phyloP scores from a whole-genome alignment of 2,888 invertebrate genomes.

The Scrobipalpa atriplicella region DNA sequence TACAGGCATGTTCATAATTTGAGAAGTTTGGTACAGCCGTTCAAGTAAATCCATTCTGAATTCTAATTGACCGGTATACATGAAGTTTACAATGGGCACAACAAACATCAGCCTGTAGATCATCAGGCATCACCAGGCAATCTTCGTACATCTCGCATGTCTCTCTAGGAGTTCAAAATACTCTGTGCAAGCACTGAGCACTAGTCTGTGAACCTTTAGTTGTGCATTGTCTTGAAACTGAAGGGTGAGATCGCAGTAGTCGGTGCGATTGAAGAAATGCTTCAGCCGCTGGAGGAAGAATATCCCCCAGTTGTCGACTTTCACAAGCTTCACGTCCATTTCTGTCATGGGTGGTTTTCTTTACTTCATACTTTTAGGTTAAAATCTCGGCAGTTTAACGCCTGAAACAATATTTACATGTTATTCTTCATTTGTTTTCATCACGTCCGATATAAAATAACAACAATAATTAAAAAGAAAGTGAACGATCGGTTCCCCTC shows the following conservation, averaged over 20 bases:
- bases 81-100: slow-evolving; percentile 89
- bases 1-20: slow-evolving; percentile 93
- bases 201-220: slow-evolving; percentile 90
- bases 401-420: slow-evolving; percentile 50
- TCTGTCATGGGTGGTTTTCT: slow-evolving; percentile 70
- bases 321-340: slow-evolving; percentile 85
- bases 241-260: slow-evolving; percentile 91
- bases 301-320: slow-evolving; percentile 96
- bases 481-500: slow-evolving; percentile 41
- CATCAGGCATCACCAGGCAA: slow-evolving; percentile 88
- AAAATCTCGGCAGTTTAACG: slow-evolving; percentile 36
- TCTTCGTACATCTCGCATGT: slow-evolving; percentile 87
- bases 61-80: slow-evolving; percentile 94
- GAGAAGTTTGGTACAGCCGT: slow-evolving; percentile 89
- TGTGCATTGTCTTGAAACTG: slow-evolving; percentile 91
- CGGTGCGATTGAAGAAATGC: slow-evolving; percentile 92
- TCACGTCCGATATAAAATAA: neutral
- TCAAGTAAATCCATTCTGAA: slow-evolving; percentile 89
- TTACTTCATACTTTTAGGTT: slow-evolving; percentile 44
- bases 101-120: slow-evolving; percentile 90
- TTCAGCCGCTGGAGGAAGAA: slow-evolving; percentile 94
- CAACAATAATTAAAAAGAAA: slow-evolving; percentile 32
- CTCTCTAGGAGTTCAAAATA: slow-evolving; percentile 91
- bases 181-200: slow-evolving; percentile 93
- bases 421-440: slow-evolving; percentile 14